Evolutionary conservation across 1,140 invertebrate species (phyloP).

Genomic region (Sarcophaga peregrina): DNA sequence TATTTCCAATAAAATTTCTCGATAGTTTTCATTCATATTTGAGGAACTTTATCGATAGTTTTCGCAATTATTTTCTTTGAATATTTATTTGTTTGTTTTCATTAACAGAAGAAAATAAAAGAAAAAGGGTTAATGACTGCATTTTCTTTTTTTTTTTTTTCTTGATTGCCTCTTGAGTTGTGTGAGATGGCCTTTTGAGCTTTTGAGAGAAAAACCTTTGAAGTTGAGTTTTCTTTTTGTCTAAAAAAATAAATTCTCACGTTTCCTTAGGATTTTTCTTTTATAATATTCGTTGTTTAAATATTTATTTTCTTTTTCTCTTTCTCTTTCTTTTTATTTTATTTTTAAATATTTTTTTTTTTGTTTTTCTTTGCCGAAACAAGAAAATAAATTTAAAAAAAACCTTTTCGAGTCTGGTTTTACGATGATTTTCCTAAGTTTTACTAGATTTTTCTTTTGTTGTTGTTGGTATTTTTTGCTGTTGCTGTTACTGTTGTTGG

Average conservation of each 20-base stretch:
- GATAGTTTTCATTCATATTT: too few species aligned
- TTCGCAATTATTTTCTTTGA: too few species aligned
- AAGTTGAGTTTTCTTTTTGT: too few species aligned
- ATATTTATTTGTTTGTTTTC: too few species aligned
- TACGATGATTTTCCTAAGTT: not conserved
- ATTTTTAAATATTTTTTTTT: too few species aligned
- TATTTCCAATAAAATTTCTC: too few species aligned
- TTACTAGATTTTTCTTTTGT: not conserved
- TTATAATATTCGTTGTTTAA: not conserved
- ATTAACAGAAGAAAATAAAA: too few species aligned
- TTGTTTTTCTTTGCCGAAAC: not conserved
- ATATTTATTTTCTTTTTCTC: conserved; percentile 19
- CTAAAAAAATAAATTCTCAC: conserved; percentile 38
- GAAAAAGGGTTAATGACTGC: not conserved
- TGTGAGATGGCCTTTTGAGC: not conserved
- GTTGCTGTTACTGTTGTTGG: too few species aligned
- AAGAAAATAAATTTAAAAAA: conserved; percentile 40
- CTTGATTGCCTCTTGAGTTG: too few species aligned
- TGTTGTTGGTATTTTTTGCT: not conserved
- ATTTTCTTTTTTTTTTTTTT: not conserved
- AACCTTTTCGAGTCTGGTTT: not conserved
- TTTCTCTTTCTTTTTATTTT: too few species aligned
- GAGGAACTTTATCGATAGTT: too few species aligned
- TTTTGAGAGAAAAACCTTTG: not conserved
- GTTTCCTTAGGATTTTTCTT: not conserved